These are phyloP conservation scores for Bombus haemorrhoidalis DNA, from an alignment of 1,140 invertebrate species.

Conservation along the genomic window DNA sequence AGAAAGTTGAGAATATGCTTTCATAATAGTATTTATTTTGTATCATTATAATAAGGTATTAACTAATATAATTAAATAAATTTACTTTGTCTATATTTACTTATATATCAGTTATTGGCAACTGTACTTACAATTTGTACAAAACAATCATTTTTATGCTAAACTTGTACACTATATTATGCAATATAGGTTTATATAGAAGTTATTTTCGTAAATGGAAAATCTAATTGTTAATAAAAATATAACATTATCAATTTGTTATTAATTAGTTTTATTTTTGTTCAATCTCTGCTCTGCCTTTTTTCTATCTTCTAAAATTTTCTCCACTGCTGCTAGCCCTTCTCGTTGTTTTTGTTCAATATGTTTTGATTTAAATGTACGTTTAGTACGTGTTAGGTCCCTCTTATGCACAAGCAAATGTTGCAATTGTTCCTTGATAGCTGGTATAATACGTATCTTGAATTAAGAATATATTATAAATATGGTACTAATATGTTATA, in stretches of 20 bases:
- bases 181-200: conserved; percentile 26
- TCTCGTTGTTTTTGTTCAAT: conserved; percentile 65
- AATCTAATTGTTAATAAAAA: conserved; percentile 27
- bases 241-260: neutral
- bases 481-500: neutral
- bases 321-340: conserved; percentile 67
- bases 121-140: conserved; percentile 32
- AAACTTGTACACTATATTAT: conserved; percentile 28
- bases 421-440: conserved; percentile 77
- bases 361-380: conserved; percentile 74
- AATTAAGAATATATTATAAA: conserved; percentile 65
- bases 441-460: conserved; percentile 79
- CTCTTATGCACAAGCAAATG: conserved; percentile 45
- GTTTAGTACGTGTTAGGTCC: conserved; percentile 39
- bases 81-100: conserved; percentile 2
- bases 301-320: conserved; percentile 68
- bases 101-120: neutral
- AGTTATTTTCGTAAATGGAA: conserved; percentile 37
- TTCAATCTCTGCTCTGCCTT: neutral
- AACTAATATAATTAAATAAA: neutral
- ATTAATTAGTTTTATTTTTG: conserved; percentile 37
- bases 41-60: neutral
- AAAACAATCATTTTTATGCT: conserved; percentile 7
- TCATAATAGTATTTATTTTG: neutral
- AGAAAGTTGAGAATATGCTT: conserved; percentile 1